A percentile compares a stretch with the other conserved stretches of the same genome.
These are phyloP conservation scores for Pantherophis vulpinus DNA, from an alignment of 2,797 vertebrate genomes.

Conservation along the genomic window DNA sequence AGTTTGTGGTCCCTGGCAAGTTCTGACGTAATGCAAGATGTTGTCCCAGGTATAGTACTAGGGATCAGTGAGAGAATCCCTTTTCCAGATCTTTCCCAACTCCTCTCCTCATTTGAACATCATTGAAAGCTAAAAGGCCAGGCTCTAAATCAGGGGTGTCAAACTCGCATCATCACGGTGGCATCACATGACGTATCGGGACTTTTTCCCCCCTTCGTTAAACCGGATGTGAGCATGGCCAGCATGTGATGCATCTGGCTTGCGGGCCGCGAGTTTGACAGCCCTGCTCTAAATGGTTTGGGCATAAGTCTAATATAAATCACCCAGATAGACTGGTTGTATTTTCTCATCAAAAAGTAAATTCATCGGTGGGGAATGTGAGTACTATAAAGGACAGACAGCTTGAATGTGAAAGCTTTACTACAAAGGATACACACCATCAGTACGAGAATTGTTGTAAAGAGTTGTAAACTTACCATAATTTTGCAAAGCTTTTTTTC, in stretches of 20 bases:
- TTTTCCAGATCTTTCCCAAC: background rate
- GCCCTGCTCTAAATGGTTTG: background rate
- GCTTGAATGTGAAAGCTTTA: constrained; percentile 22
- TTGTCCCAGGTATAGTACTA: background rate
- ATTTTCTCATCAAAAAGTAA: constrained; percentile 23
- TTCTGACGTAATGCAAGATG: background rate
- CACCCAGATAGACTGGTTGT: constrained; percentile 17
- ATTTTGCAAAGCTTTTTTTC: too few species aligned
- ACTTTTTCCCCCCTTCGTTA: too few species aligned
- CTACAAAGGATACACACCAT: constrained; percentile 9
- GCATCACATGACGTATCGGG: too few species aligned
- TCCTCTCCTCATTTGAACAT: background rate
- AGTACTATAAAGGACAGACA: constrained; percentile 14
- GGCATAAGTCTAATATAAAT: background rate
- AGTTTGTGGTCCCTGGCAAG: background rate
- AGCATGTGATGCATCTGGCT: too few species aligned
- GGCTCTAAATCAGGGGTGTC: background rate
- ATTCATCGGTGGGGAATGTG: background rate
- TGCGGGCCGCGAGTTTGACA: too few species aligned
- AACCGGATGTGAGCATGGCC: too few species aligned
- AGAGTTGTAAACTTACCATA: too few species aligned
- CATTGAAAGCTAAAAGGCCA: constrained; percentile 7
- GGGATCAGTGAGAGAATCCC: background rate
- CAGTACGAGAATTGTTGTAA: background rate
- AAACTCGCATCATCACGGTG: too few species aligned